These are phyloP conservation scores for Takifugu flavidus DNA, from an alignment of 2,113 vertebrate species.

Conservation along the genomic window DNA sequence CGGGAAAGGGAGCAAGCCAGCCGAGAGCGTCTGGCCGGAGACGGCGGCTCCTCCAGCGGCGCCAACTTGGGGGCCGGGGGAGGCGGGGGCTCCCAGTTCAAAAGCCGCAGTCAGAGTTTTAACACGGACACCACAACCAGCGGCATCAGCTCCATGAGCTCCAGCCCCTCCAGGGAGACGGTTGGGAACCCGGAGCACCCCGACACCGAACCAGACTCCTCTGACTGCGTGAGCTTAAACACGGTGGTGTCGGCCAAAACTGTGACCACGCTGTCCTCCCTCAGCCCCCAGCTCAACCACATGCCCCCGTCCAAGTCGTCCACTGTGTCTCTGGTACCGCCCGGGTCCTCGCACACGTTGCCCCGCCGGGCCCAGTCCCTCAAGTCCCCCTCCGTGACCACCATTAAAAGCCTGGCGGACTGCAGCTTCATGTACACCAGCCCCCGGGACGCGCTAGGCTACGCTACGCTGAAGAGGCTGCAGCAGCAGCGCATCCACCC, in stretches of 20 bases:
- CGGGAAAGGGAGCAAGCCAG: constrained; percentile 82
- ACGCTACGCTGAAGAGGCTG: constrained; percentile 91
- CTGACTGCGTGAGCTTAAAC: constrained; percentile 94
- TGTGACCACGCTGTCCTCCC: constrained; percentile 85
- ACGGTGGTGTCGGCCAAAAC: constrained; percentile 94
- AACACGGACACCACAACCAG: constrained; percentile 99
- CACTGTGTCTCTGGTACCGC: constrained; percentile 87
- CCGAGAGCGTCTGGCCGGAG: constrained; percentile 85
- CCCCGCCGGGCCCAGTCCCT: constrained; percentile 95
- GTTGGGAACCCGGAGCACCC: constrained; percentile 83
- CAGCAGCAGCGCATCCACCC: constrained; percentile 97
- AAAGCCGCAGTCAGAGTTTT: constrained; percentile 97
- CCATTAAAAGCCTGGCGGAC: constrained; percentile 93
- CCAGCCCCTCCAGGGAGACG: constrained; percentile 94
- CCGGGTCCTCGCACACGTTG: constrained; percentile 94
- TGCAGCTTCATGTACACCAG: constrained; percentile 97
- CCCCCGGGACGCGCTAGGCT: constrained; percentile 92
- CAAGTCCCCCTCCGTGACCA: constrained; percentile 89
- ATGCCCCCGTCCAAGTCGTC: constrained; percentile 88
- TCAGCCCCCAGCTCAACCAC: constrained; percentile 84
- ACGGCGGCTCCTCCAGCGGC: constrained; percentile 80
- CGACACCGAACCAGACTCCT: constrained; percentile 80
- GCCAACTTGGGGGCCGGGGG: constrained; percentile 82
- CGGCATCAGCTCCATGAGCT: constrained; percentile 99
- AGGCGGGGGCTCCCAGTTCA: constrained; percentile 83